Evolutionary conservation across 2,888 invertebrate genomes (phyloP), one percentile per base, ranked within the genome.

Genomic region (Sarcophaga subvicina): DNA sequence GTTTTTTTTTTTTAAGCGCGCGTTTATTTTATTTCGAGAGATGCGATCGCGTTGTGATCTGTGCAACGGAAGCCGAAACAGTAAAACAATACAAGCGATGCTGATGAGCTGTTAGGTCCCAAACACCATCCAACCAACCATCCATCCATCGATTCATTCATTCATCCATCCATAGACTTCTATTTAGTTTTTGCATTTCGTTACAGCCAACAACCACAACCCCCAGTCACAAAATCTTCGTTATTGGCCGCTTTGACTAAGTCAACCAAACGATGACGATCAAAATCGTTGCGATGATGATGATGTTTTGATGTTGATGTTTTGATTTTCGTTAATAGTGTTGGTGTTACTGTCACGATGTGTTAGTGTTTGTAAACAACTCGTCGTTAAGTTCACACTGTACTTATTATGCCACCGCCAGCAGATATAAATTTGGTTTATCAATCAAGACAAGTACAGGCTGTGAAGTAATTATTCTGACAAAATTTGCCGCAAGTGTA

Each of bases 31-130:
- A n/a, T 72, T 76, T 60, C 22, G 70, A 76, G 12, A 64, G 80
- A 66, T 78, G 70, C 81, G 83, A 85, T 73, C 59, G 76, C 87
- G 89, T 76, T 88, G 89, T 88, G 88, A 85, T 88, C 88, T 72
- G 75, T 83, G 77, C 89, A 88, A 88, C 89, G 88, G 86, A 88
- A 88, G 88, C 86, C 76, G 85, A 81, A 78, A 79, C 81, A 89
- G 77, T 89, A 88, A 88, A 88, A 87, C 83, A 86, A 86, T 82
- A 70, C 62, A 69, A 45, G 59, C 79, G 78, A 70, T 85, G 83
- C 86, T 80, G 86, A 86, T 86, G 84, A 82, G 80, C 77, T 80
- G 64, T 85, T 83, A 71, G 80, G 83, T 78, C 78, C 70, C 64
- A 67, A 76, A 47, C 73, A 49, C 8, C 20, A 25, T 27, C n/a